phyloP scores from a whole-genome alignment of 2,113 vertebrate species.

The Panthera leo region DNA sequence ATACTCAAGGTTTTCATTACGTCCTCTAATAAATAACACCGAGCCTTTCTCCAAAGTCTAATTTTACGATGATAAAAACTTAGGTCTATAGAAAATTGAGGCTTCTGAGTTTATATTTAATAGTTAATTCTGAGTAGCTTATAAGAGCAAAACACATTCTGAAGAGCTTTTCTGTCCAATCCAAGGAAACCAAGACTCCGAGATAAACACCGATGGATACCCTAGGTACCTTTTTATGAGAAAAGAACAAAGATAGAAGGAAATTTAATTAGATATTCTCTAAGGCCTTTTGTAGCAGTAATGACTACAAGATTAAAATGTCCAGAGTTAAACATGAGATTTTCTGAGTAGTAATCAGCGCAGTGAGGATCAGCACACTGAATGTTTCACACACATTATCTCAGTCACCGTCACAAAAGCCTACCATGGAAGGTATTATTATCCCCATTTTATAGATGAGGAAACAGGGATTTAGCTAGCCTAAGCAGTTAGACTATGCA shows the following conservation, averaged over 20 bases:
- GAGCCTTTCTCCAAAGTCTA: neutral
- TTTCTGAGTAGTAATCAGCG: neutral
- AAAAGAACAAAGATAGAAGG: neutral
- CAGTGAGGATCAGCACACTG: accelerated
- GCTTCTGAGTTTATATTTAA: neutral
- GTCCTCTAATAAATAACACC: neutral
- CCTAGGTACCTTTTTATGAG: neutral
- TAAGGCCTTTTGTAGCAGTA: neutral
- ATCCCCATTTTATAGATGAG: neutral
- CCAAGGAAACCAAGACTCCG: neutral
- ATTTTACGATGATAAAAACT: neutral
- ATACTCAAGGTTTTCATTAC: neutral
- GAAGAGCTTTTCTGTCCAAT: neutral
- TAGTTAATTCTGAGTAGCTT: neutral
- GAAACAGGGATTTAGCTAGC: neutral
- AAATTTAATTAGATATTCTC: neutral
- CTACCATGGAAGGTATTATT: accelerated
- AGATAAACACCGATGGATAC: neutral
- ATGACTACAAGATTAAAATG: neutral
- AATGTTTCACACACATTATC: accelerated
- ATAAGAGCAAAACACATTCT: neutral
- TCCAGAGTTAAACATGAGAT: too few relatives aligned
- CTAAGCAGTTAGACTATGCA: neutral
- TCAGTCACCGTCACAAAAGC: neutral
- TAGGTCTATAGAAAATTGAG: neutral